Evolutionary conservation across 2,797 vertebrate genomes (phyloP), one percentile per base, ranked within the genome.

Genomic region (Craterocephalus amniculus): DNA sequence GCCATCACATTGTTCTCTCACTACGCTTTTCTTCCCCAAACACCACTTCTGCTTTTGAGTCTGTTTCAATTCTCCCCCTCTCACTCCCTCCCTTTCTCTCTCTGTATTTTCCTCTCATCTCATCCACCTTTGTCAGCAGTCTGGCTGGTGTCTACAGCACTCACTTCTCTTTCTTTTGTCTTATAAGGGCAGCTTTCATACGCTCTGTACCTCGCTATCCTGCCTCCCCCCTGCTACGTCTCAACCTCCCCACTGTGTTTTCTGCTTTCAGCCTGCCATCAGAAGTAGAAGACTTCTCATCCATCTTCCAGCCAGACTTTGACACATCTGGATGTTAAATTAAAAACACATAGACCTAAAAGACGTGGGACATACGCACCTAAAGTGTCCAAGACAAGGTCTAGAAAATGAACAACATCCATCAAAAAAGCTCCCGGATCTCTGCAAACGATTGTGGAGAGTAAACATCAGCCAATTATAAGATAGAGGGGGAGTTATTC

Each of bases 371-470:
- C 40, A 80, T 80, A 67, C 87, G 85, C 84, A 88, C 66, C 84
- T 81, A 72, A 89, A 90, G 83, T 81, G 87, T 89, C 81, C 57
- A 52, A 92, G 85, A 93, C 84, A 81, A 69, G 62, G 80, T 83
- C 86, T 82, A 75, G 86, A 84, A 91, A 94, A 94, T 93, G 86
- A 93, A 88, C 70, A 84, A 85, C 91, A 93, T 93, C 92, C 86
- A 93, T 93, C 92, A 93, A 85, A 83, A 40, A 59, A 63, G 69
- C 56, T 78, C 70, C 61, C 4, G 54, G 58, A 43, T 67, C 70
- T 78, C 29, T 13, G 32, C 58, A 20, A 56, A 82, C 29, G 64
- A 70, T 67, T 12, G 55, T 11, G 20, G 58, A 72, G 32, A 55
- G 65, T 56, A 48, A 31, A 34, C 57, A 69, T 27, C 11, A 78